Evolutionary conservation across 2,888 invertebrate species (phyloP), one percentile per base, ranked within the genome.

Genomic region (Lobophora halterata): DNA sequence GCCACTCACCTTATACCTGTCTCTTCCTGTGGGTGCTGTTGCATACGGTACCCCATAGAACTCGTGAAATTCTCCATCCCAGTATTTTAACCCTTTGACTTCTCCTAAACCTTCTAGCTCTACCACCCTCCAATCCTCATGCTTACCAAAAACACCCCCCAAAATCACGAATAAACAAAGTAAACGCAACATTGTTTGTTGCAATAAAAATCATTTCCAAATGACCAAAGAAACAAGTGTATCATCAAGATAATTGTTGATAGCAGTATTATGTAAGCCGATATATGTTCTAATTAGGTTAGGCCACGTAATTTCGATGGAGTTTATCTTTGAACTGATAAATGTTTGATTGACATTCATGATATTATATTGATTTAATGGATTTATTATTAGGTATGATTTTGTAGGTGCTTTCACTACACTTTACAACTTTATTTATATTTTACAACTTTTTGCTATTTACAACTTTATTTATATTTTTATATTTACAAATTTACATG

Each of bases 41-140:
- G 86, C 86, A 39, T 81, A 87, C 0, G 85, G 85, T 0, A 87
- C 52, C 2, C 83, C 81, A 30, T 64, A 82, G 33, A 82, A 87
- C 35, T 83, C 81, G 51, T 71, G 79, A 32, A 66, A 81, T 25
- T 85, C 82, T 0, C 82, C 86, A 59, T 79, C 66, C 86, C 85
- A 86, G 33, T 69, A 80, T 19, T 80, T 82, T n/a, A 61, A 63
- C 0, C 80, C 86, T 1, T 55, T 53, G 1, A 86, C 65, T 1
- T 46, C 52, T 0, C 86, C 86, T 2, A 65, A 31, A 10, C 76
- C 67, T 7, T 78, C 73, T 14, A 83, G 50, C 1, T 59, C 29
- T 0, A 86, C 72, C 1, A 58, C 49, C 32, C 52, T 72, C 5
- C 42, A 48, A 6, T 71, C 63, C 1, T 63, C 58, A 1, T 38